Evolutionary conservation across 2,888 invertebrate species (phyloP), one percentile per base, ranked within the genome.

Genomic region (Pilophorus perplexus): DNA sequence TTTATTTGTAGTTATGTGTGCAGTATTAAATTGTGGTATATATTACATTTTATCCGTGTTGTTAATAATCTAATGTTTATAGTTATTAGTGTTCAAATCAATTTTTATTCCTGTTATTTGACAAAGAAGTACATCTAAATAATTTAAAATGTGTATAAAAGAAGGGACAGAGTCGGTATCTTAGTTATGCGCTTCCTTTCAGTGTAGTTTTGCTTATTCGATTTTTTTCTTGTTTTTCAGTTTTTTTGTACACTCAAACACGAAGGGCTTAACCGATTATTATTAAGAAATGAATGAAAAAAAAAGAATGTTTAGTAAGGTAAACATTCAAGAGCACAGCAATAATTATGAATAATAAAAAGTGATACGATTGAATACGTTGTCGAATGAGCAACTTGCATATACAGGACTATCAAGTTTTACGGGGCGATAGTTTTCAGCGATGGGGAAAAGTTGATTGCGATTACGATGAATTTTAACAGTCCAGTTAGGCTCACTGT

Each of bases 1-100:
- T 65, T 62, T 55, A 38, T 59, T 65, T 65, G 50, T 55, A 50
- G 65, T 65, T 65, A 55, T 65, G 65, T 55, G 65, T 65, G 65
- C 65, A 65, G 65, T 65, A 65, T 65, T 65, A 65, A 59, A 59
- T 59, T 59, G 59, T 59, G 59, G 59, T 59, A 64, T 48, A 37
- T 54, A 55, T 55, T 54, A 52, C 16, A 38, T 18, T 42, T 59
- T 40, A 37, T 54, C 40, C 27, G 25, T 42, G 44, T 59, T 59
- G 59, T 40, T 59, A 42, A 42, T 52, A 28, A 28, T 52, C 33
- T 28, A 52, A 52, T 52, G 28, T 52, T 52, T 52, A 52, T 52
- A 52, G 52, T 52, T 52, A 52, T 52, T 28, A 52, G 20, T 52
- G 52, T 16, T 28, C 16, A 25, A 12, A 25, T 18, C 33, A 27